phyloP scores from a whole-genome alignment of 2,113 vertebrate genomes.

The Corynorhinus townsendii region DNA sequence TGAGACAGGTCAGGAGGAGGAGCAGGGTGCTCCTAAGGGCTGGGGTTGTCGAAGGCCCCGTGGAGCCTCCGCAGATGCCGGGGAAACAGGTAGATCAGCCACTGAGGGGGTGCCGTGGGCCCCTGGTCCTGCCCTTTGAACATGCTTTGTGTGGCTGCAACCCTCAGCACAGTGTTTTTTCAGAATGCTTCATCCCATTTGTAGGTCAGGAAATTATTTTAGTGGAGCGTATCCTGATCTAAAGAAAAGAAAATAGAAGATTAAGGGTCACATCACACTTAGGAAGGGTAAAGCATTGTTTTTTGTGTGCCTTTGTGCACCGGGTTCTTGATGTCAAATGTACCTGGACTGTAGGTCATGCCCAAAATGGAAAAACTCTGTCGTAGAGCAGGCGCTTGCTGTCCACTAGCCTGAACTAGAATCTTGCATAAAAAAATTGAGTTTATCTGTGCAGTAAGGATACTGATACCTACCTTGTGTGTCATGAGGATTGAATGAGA shows the following conservation, averaged over 20 bases:
- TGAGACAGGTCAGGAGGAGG: not conserved
- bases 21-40: not conserved
- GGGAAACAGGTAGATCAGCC: not conserved
- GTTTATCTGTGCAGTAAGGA: not conserved
- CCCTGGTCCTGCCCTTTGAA: not conserved
- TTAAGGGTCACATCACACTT: not conserved
- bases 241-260: not conserved
- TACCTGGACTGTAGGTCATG: not conserved
- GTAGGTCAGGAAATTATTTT: not conserved
- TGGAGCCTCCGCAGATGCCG: not conserved
- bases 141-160: not conserved
- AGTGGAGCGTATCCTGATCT: not conserved
- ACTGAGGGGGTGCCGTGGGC: not conserved
- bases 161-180: not conserved
- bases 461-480: not conserved
- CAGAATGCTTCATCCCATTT: not conserved
- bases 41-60: not conserved
- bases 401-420: not conserved
- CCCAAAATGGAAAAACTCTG: not conserved
- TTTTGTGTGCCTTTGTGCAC: not conserved
- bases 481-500: not conserved
- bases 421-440: not conserved
- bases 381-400: not conserved
- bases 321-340: not conserved
- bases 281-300: not conserved